phyloP scores from a whole-genome alignment of 2,888 invertebrate genomes.

The Tetrapedia diversipes region DNA sequence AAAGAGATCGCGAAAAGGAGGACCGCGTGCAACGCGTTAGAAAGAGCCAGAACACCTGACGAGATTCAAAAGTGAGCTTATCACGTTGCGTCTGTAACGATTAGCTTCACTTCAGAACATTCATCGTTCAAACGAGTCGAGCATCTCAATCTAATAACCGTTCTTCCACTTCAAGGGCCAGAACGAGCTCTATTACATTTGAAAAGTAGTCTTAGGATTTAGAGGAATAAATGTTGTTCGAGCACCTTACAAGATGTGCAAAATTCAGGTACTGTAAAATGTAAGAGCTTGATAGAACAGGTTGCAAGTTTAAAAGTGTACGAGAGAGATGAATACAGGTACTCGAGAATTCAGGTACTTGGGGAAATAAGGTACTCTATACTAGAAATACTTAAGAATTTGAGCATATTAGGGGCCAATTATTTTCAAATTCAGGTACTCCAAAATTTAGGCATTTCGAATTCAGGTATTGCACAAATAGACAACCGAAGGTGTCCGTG shows the following conservation, averaged over 20 bases:
- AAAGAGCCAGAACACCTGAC: neutral
- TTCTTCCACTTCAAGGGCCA: too few relatives aligned
- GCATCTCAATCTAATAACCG: neutral
- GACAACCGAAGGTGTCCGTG: too few relatives aligned
- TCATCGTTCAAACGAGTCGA: neutral
- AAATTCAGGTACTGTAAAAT: neutral
- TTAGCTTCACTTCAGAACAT: constrained; percentile 10
- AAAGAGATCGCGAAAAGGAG: constrained; percentile 10
- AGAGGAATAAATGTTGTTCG: too few relatives aligned
- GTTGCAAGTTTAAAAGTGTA: neutral
- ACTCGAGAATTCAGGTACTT: neutral
- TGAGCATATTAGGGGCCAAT: too few relatives aligned
- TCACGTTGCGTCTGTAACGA: constrained; percentile 3
- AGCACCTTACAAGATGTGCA: too few relatives aligned
- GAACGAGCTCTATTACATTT: too few relatives aligned
- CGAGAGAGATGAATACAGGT: neutral
- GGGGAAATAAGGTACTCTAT: neutral
- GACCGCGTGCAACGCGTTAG: neutral
- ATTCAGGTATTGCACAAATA: too few relatives aligned
- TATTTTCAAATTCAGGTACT: neutral
- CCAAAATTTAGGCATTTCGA: neutral
- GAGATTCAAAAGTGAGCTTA: neutral
- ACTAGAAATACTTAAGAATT: neutral
- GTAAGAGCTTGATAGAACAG: neutral
- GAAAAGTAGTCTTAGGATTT: too few relatives aligned